Evolutionary conservation across 2,888 invertebrate species (phyloP).

Genomic region (Spodoptera exigua): DNA sequence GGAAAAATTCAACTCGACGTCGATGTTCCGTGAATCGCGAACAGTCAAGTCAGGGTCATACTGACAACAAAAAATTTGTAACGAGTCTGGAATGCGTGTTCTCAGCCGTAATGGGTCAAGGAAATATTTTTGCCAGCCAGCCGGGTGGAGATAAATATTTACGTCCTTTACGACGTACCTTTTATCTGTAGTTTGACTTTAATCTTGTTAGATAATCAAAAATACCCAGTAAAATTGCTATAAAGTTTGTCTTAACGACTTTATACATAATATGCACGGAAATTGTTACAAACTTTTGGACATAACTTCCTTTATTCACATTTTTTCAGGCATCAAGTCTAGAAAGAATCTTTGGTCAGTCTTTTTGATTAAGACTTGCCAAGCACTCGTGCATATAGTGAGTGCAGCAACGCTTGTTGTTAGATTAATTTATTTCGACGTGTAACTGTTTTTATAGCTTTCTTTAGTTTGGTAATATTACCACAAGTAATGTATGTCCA

Average conservation of each 20-base stretch:
- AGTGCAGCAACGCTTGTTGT: constrained; percentile 50
- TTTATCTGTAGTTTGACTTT: constrained; percentile 5
- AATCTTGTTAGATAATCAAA: constrained; percentile 24
- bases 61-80: constrained; percentile 31
- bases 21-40: constrained; percentile 26
- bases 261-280: constrained; percentile 1
- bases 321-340: constrained; percentile 46
- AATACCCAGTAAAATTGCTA: constrained; percentile 24
- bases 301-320: no score
- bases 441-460: constrained; percentile 20
- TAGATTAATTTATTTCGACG: constrained; percentile 49
- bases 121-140: constrained; percentile 27
- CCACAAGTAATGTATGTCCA: no score
- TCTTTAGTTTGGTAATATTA: not conserved
- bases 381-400: constrained; percentile 40
- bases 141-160: constrained; percentile 16
- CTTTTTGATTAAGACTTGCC: no score
- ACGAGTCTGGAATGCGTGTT: constrained; percentile 35
- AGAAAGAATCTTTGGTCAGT: no score
- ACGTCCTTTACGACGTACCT: constrained; percentile 24
- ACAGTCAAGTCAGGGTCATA: constrained; percentile 33
- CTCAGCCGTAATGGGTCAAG: constrained; percentile 52
- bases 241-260: constrained; percentile 24
- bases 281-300: constrained; percentile 23
- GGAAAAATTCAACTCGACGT: constrained; percentile 50